These are phyloP conservation scores for Tridacna gigas DNA, from an alignment of 2,888 invertebrate genomes.

Conservation along the genomic window DNA sequence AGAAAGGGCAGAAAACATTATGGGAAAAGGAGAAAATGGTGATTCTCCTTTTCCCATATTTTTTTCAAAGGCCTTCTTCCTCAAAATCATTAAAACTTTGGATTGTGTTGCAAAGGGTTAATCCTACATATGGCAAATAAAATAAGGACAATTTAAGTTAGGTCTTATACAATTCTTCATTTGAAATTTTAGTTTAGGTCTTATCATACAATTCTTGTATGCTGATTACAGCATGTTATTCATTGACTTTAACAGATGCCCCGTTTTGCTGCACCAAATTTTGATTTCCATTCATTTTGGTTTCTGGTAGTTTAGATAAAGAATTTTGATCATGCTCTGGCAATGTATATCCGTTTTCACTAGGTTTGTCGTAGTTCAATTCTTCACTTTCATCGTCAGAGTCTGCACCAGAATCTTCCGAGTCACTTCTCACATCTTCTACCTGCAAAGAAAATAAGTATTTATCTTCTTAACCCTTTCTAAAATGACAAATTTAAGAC, in stretches of 20 bases:
- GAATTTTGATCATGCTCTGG: neutral
- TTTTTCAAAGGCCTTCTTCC: neutral
- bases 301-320: neutral
- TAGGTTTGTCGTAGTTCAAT: slow-evolving; percentile 17
- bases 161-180: too few species aligned
- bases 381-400: slow-evolving; percentile 38
- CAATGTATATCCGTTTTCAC: neutral
- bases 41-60: slow-evolving; percentile 3
- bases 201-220: too few species aligned
- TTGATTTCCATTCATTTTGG: slow-evolving; percentile 11
- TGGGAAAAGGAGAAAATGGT: too few species aligned
- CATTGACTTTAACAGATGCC: neutral
- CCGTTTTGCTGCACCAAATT: slow-evolving; percentile 7
- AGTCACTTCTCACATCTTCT: slow-evolving; percentile 80
- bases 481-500: neutral
- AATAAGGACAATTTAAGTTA: too few species aligned
- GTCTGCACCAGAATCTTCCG: slow-evolving; percentile 66
- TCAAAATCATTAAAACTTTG: neutral
- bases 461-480: neutral
- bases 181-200: too few species aligned
- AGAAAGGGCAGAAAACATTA: too few species aligned
- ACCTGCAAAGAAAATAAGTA: slow-evolving; percentile 68
- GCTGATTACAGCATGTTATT: neutral
- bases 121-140: too few species aligned
- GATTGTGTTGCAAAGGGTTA: too few species aligned